Evolutionary conservation across 2,888 invertebrate species (phyloP), one percentile per base, ranked within the genome.

Genomic region (Gasteruption jaculator): DNA sequence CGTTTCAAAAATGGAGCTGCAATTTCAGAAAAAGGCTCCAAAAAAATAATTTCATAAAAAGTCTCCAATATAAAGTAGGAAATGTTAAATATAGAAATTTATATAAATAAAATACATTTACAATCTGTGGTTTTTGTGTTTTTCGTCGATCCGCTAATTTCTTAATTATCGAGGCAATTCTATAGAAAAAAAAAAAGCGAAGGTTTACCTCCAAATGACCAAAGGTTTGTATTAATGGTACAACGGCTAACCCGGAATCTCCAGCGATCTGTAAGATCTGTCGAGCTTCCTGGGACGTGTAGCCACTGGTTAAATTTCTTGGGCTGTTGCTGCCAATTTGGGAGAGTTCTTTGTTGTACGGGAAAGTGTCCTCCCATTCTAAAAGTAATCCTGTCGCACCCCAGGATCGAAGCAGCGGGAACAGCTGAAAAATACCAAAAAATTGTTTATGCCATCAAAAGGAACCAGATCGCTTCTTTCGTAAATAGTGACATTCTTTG

Each of bases 301-400:
- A 91, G 19, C 77, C 81, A 41, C 63, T 71, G 1, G 77, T 50
- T 20, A 60, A 45, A 35, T 52, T 56, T 42, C 54, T 56, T 1
- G 63, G 64, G 3, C 65, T 63, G 42, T 67, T 65, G 51, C 82
- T 80, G 8, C 83, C 83, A 14, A 79, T 75, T 4, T 73, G 75
- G 11, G 72, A 68, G 35, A 90, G 70, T 8, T 78, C 77, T 32
- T 77, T 80, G 5, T 73, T 73, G 66, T 86, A 91, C 0, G 91
- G 91, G 71, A 91, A 92, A 48, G 88, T 89, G 60, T 92, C 91
- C 63, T 92, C 91, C 86, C 91, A 91, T 73, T 91, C 91, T 27
- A 91, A 58, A 8, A 91, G 73, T 14, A 91, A 68, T 2, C 91
- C 91, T 2, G 88, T 91, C 0, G 85, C 87, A 15, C 90, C 86